Percentiles rank a stretch among this genome's conserved stretches.
phyloP scores from a whole-genome alignment of 2,888 invertebrate genomes.

The Ctena decussata region DNA sequence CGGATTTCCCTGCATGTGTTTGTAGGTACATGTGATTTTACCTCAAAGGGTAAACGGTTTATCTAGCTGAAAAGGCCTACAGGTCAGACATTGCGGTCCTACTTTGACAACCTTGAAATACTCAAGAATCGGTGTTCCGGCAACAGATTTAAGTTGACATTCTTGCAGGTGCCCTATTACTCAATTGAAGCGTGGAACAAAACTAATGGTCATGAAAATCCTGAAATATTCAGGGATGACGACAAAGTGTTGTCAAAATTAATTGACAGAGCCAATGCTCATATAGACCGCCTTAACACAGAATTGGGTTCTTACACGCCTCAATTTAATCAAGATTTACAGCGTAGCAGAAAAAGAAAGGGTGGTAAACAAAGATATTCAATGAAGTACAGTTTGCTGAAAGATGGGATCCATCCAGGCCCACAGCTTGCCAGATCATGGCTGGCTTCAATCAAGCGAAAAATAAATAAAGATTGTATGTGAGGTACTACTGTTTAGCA shows the following conservation, averaged over 20 bases:
- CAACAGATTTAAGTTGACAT: background rate
- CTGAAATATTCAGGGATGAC: background rate
- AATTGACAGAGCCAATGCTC: background rate
- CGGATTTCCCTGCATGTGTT: background rate
- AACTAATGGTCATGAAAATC: background rate
- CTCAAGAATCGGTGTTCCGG: background rate
- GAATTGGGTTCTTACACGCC: background rate
- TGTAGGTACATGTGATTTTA: background rate
- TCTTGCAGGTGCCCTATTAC: background rate
- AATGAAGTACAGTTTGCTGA: background rate
- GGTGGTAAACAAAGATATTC: background rate
- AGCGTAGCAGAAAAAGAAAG: background rate
- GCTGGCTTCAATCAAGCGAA: background rate
- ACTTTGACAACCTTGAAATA: too few relatives aligned
- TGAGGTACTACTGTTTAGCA: background rate
- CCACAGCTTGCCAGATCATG: background rate
- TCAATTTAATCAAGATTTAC: background rate
- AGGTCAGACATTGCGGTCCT: background rate
- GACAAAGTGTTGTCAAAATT: background rate
- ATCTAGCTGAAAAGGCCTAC: background rate
- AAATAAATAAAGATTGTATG: conserved; percentile 1
- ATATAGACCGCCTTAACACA: background rate
- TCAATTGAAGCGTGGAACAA: background rate
- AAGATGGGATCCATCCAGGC: background rate
- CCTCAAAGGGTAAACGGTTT: background rate